A percentile compares a stretch with the other conserved stretches of the same genome.
Conservation (phyloP, 2,113 vertebrate species). For the Turdus rufiventris region DNA sequence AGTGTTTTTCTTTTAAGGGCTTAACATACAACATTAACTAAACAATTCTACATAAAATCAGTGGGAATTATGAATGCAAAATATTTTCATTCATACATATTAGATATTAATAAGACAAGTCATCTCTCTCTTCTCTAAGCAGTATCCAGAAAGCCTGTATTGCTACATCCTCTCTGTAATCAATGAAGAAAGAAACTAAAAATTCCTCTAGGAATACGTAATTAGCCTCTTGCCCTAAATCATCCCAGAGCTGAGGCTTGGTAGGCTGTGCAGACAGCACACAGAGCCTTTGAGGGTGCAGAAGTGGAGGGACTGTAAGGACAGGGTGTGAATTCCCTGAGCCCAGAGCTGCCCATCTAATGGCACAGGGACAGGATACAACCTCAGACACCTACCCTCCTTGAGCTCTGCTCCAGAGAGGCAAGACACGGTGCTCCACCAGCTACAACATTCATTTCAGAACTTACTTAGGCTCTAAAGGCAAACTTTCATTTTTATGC, state of each 20-base stretch:
- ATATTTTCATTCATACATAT: neutral
- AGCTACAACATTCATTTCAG: neutral
- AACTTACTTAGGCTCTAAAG: neutral
- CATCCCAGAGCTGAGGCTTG: neutral
- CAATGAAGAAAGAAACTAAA: neutral
- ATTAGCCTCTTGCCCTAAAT: neutral
- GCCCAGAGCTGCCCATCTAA: neutral
- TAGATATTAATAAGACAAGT: neutral
- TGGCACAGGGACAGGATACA: fast-evolving
- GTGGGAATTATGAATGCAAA: neutral
- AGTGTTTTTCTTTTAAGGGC: neutral
- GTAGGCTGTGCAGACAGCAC: neutral
- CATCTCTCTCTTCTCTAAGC: neutral
- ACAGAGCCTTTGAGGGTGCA: neutral
- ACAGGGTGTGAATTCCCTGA: neutral
- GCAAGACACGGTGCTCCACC: neutral
- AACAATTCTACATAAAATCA: neutral
- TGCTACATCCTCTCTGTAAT: neutral
- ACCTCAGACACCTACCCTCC: neutral
- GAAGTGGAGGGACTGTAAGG: neutral
- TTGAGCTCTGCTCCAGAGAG: neutral
- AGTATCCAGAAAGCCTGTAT: neutral
- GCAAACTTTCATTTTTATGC: neutral
- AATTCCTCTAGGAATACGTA: neutral
- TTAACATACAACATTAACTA: neutral